phyloP scores from a whole-genome alignment of 2,113 vertebrate genomes.

The Callorhinus ursinus region DNA sequence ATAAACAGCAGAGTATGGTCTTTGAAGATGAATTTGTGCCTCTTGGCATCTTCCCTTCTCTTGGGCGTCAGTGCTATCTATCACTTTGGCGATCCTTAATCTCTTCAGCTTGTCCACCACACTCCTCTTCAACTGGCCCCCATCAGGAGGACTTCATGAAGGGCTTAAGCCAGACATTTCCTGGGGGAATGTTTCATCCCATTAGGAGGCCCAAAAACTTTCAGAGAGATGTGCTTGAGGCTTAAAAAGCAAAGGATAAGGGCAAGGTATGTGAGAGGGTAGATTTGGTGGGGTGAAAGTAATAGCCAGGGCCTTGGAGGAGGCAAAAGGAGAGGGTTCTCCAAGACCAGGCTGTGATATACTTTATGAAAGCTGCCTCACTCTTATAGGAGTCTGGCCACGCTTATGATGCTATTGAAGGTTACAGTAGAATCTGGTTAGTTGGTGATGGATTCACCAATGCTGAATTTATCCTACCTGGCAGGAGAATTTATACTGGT shows the following conservation, averaged over 20 bases:
- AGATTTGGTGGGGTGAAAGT: slow-evolving; percentile 84
- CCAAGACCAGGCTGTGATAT: slow-evolving; percentile 76
- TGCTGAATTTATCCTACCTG: slow-evolving; percentile 88
- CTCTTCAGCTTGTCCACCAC: slow-evolving; percentile 89
- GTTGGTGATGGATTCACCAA: slow-evolving; percentile 89
- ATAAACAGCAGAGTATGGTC: slow-evolving; percentile 87
- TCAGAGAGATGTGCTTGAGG: slow-evolving; percentile 83
- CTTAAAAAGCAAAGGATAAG: slow-evolving; percentile 86
- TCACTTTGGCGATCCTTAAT: slow-evolving; percentile 88
- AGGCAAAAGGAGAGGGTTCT: slow-evolving; percentile 64
- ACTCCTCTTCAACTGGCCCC: slow-evolving; percentile 83
- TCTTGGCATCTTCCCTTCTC: slow-evolving; percentile 45
- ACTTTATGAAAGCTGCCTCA: slow-evolving; percentile 92
- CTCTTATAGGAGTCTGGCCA: slow-evolving; percentile 91
- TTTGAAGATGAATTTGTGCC: slow-evolving; percentile 62
- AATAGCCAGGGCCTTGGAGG: slow-evolving; percentile 55
- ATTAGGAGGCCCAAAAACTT: slow-evolving; percentile 92
- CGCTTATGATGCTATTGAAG: slow-evolving; percentile 83
- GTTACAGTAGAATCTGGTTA: slow-evolving; percentile 81
- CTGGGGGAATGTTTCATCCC: slow-evolving; percentile 93
- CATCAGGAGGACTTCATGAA: slow-evolving; percentile 79
- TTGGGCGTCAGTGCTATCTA: neutral
- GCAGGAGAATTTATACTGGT: slow-evolving; percentile 86
- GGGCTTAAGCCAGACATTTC: slow-evolving; percentile 90
- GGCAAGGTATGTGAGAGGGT: slow-evolving; percentile 77